Evolutionary conservation across 2,888 invertebrate genomes (phyloP), one percentile per base, ranked within the genome.

Genomic region (Panzeria rudis): DNA sequence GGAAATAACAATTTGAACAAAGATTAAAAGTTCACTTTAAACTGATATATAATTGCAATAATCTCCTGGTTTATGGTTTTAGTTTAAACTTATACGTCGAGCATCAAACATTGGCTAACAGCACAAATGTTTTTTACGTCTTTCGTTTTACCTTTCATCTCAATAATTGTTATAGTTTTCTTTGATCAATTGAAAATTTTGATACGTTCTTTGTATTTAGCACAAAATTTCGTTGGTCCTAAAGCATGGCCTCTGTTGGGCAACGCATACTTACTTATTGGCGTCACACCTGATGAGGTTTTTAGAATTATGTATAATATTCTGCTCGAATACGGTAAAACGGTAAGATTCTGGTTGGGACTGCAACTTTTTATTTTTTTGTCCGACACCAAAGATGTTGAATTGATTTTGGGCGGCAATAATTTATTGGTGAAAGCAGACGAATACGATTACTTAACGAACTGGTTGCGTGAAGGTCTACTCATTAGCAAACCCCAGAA

Each of bases 241-340:
- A 93, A 93, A 0, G 91, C 92, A 0, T 84, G 93, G 38, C 94
- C 94, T 0, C 4, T 94, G 0, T 56, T 94, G 15, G 94, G 94
- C 0, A 93, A 94, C 90, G 94, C 92, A 0, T 87, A 90, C 66
- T 90, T 93, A 13, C 89, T 93, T 23, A 91, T 94, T 83, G 88
- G 93, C 20, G 93, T 92, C 78, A 88, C 89, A 81, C 93, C 94
- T 23, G 88, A 93, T 84, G 91, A 84, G 89, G 88, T 76, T 90
- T 47, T 88, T 0, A 87, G 89, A 61, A 89, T 90, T 4, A 88
- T 93, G 54, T 86, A 89, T 3, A 90, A 92, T 1, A 90, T 93
- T 54, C 86, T 93, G 15, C 1, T 91, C 0, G 64, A 90, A 3
- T 90, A 90, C 82, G 87, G 89, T 0, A 75, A 86, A 0, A 89